Conservation (phyloP, 2,797 vertebrate genomes). For the Thamnophis elegans region DNA sequence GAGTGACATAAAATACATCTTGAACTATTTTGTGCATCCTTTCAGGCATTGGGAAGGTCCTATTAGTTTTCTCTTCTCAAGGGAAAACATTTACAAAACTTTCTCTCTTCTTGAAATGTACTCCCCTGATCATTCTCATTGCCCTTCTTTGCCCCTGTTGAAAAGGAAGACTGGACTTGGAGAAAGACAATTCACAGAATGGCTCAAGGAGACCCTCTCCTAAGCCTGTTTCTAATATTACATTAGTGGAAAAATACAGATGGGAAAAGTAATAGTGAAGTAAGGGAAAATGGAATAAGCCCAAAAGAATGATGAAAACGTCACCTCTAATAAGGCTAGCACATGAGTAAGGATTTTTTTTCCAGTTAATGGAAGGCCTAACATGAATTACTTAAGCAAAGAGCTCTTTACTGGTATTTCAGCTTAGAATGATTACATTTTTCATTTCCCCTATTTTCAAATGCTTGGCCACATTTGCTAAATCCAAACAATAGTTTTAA, state of each 20-base stretch:
- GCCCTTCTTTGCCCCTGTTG: neutral
- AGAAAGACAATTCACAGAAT: neutral
- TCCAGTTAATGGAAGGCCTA: neutral
- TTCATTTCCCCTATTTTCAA: slow-evolving; percentile 8
- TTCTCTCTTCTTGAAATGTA: neutral
- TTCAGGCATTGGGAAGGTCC: neutral
- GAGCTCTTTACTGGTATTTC: neutral
- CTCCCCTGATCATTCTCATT: neutral
- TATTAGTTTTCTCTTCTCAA: neutral
- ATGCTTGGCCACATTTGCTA: slow-evolving; percentile 27
- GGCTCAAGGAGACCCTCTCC: neutral
- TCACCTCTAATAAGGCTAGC: neutral
- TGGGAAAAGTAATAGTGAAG: neutral
- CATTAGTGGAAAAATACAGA: neutral
- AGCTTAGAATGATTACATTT: slow-evolving; percentile 16
- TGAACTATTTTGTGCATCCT: neutral
- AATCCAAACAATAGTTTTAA: slow-evolving; percentile 60
- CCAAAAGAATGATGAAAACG: neutral
- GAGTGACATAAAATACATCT: neutral
- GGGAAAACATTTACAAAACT: neutral
- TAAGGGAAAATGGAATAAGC: neutral
- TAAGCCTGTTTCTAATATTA: neutral
- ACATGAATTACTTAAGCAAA: slow-evolving; percentile 4
- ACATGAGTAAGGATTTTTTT: neutral
- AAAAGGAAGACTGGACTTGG: neutral